Evolutionary conservation across 92 coral and sea anemone species (phyloP), one percentile per base, ranked within the genome.

Genomic region (Plumapathes pennacea): DNA sequence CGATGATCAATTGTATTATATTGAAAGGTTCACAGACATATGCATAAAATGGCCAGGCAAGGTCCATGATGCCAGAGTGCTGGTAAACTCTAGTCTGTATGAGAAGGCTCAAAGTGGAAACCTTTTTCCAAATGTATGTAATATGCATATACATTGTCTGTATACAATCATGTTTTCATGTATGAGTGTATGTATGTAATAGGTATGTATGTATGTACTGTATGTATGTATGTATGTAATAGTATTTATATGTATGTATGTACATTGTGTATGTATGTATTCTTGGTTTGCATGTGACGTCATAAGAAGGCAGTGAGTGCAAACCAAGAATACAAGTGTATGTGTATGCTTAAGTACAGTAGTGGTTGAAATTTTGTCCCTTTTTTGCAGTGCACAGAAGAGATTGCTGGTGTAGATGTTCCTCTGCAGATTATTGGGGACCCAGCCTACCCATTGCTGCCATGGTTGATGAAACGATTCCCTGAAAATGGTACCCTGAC

Each of bases 31-130:
- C n/a, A n/a, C n/a, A n/a, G n/a, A n/a, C n/a, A n/a, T 64, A 50
- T 64, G 37, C 62, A 50, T 64, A 20, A 61, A 61, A 55, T 61
- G 69, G 69, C 60, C 69, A 22, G 69, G 59, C 20, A 61, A 47
- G 37, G 62, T 64, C 9, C 72, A 64, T 15, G 72, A 64, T 50
- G 61, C 62, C 25, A 33, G 49, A 14, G 49, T 64, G 38, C 51
- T 50, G 31, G 37, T 33, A 20, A 63, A 63, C 42, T 63, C 71
- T 18, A 38, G 71, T 25, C 32, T 63, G 30, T 25, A 32, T 31
- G 45, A 21, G 30, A 63, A 49, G 37, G 71, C 57, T 34, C 71
- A 63, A 40, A 63, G 21, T 31, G 62, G 60, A 29, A 38, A 63
- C 23, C 71, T 63, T 63, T 60, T 63, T 32, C 71, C 60, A 18